Evolutionary conservation across 2,888 invertebrate genomes (phyloP).

Genomic region (Lycophotia porphyrea): DNA sequence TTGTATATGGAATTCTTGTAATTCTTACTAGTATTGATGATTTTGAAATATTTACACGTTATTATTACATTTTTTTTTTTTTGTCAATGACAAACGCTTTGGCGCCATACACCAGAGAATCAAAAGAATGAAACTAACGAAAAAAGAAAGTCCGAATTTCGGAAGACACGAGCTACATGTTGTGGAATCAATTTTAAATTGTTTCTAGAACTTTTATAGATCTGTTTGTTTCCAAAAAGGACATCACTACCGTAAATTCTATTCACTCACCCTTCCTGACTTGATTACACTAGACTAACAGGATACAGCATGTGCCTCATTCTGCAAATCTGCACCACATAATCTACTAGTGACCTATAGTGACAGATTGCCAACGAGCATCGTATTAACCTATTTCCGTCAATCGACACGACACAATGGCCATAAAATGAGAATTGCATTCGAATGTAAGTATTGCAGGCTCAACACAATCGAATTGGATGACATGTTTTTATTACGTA

Average conservation of each 20-base stretch:
- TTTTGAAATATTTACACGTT: not conserved
- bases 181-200: not conserved
- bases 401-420: conserved; percentile 10
- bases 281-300: no score
- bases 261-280: not conserved
- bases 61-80: not conserved
- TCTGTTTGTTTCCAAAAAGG: not conserved
- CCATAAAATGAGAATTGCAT: conserved; percentile 35
- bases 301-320: not conserved
- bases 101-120: not conserved
- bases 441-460: conserved; percentile 15
- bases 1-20: conserved; percentile 10
- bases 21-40: not conserved
- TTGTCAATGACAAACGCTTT: not conserved
- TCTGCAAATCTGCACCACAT: not conserved
- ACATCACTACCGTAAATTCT: not conserved
- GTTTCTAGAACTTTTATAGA: not conserved
- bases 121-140: not conserved
- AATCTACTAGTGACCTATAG: conserved; percentile 15
- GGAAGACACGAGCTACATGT: not conserved
- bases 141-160: not conserved
- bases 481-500: conserved; percentile 1
- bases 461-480: not conserved
- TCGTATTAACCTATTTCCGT: conserved; percentile 46
- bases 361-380: conserved; percentile 33